Conservation (phyloP, 2,113 vertebrate species). For the Myrmophylax atrothorax region DNA sequence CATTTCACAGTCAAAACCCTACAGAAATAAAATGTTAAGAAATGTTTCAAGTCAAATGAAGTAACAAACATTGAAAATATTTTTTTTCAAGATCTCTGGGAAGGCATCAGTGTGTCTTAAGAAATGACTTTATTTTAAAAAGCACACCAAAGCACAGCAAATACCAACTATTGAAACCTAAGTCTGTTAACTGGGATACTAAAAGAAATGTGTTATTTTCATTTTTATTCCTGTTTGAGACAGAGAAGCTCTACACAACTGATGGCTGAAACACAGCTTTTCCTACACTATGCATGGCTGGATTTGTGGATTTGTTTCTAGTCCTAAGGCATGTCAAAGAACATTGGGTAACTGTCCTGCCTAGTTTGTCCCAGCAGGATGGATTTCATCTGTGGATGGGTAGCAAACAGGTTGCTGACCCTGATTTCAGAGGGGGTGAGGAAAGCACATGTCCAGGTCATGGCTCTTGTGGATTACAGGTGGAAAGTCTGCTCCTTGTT, state of each 20-base stretch:
- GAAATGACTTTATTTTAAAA: neutral
- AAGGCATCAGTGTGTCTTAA: neutral
- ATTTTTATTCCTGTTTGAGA: neutral
- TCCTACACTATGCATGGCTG: neutral
- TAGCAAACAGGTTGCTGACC: neutral
- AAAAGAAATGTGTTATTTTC: neutral
- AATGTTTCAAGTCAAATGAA: neutral
- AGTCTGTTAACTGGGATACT: neutral
- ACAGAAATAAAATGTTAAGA: neutral
- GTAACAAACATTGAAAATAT: neutral
- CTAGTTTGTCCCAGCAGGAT: accelerated
- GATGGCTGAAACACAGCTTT: neutral
- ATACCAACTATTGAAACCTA: neutral
- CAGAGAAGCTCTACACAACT: neutral
- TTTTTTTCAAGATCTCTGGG: neutral
- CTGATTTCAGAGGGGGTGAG: neutral
- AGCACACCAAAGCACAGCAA: neutral
- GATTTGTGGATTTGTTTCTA: neutral
- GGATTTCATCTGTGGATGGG: neutral
- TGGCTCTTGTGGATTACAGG: too few species aligned
- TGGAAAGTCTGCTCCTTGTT: neutral
- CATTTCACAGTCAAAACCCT: neutral
- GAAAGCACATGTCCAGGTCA: neutral
- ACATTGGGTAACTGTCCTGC: accelerated
- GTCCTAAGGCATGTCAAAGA: accelerated